Base-by-base conservation (phyloP, 2,888 invertebrate species). In the Cerastoderma edule region DNA sequence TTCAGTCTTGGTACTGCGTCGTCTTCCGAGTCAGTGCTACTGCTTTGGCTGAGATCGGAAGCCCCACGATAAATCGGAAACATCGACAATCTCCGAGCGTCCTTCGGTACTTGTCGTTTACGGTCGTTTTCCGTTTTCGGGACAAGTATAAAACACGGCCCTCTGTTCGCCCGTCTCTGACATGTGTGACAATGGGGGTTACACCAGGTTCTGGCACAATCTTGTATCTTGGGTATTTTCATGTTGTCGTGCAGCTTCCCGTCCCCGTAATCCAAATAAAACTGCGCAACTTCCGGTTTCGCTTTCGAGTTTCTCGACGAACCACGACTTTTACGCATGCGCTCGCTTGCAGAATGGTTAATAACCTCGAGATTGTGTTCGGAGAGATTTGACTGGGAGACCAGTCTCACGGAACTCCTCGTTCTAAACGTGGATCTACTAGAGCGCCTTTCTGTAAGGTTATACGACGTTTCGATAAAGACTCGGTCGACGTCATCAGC, bases 141-240 rank as follows among this genome's bases (percentile, higher is more conserved):
- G n/a, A 85, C 74, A 4, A 85, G 69, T 22, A 80, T 66, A 67
- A 85, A 84, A 66, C 85, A 85, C 22, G 85, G 85, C 27, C 76
- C 65, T 30, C 75, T 76, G 10, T 66, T 72, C 22, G 81, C 78
- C 28, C 85, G 72, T 16, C 72, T 67, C 28, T 75, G 68, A 64
- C 85, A 85, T 1, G 85, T 83, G 28, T 71, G 75, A 68, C 85
- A 85, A 53, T 75, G 73, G 16, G 83, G 78, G 57, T 83, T 79
- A 69, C 85, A 85, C 71, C 83, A 76, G 0, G 83, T 83, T 27
- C 85, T 57, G n/a, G 80, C 78, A 67, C 85, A 85, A 54, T 85
- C 85, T 28, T 79, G 83, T 1, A 84, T 66, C 46, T 76, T 75
- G 0, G 85, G 85, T 19, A 83, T 70, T 53, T 79, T 73, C 53